phyloP scores from a whole-genome alignment of 2,113 vertebrate genomes.

The Hippocampus barbouri region DNA sequence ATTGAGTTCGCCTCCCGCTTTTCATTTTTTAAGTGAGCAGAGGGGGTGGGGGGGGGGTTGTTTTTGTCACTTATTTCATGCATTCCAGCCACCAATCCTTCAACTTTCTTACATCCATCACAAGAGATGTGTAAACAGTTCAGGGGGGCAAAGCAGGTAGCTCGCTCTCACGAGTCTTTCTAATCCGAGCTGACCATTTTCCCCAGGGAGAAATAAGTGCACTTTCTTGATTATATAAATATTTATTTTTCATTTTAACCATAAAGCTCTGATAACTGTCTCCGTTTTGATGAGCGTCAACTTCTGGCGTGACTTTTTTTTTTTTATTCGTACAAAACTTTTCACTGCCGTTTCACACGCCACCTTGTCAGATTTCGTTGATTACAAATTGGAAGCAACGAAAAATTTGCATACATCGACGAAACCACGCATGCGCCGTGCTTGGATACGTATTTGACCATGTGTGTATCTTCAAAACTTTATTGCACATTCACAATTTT shows the following conservation, averaged over 20 bases:
- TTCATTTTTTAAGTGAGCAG: constrained; percentile 23
- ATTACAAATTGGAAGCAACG: constrained; percentile 52
- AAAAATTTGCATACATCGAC: constrained; percentile 27
- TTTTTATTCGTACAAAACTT: neutral
- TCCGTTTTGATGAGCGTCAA: neutral
- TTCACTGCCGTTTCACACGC: neutral
- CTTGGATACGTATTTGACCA: neutral
- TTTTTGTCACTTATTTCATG: constrained; percentile 64
- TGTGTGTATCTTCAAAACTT: neutral
- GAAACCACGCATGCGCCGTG: neutral
- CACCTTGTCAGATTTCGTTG: constrained; percentile 50
- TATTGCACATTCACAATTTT: neutral
- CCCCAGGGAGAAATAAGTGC: neutral
- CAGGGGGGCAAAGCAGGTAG: constrained; percentile 21
- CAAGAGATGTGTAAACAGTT: constrained; percentile 34
- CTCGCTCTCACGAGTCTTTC: neutral
- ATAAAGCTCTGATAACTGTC: neutral
- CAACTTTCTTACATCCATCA: constrained; percentile 29
- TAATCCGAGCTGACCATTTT: neutral
- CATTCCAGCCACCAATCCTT: constrained; percentile 58
- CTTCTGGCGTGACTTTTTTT: neutral
- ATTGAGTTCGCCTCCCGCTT: constrained; percentile 51
- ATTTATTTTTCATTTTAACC: neutral
- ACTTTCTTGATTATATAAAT: neutral
- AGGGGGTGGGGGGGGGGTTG: constrained; percentile 26